Conservation (phyloP, 1,140 invertebrate species). For the Ceratosolen solmsi region DNA sequence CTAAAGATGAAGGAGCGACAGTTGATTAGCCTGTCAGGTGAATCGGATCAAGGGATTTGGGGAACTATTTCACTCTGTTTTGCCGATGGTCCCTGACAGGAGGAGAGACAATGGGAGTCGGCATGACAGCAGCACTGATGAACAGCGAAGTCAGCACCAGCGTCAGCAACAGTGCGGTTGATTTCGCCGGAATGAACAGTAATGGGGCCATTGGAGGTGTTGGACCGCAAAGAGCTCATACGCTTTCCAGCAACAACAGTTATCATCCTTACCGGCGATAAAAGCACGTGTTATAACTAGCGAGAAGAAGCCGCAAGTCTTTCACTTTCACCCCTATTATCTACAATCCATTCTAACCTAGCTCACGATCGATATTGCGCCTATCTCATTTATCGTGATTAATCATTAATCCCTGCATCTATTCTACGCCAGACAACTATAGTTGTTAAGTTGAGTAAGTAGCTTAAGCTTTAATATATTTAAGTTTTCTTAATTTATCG, state of each 20-base stretch:
- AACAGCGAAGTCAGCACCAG: constrained; percentile 58
- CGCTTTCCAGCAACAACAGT: constrained; percentile 62
- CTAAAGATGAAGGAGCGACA: not conserved
- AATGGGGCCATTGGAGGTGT: constrained; percentile 54
- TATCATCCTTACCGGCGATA: constrained; percentile 71
- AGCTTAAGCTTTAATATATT: constrained; percentile 3
- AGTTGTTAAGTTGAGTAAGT: constrained; percentile 24
- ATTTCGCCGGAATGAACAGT: constrained; percentile 60
- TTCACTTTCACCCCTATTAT: not conserved
- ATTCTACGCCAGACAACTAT: constrained; percentile 11
- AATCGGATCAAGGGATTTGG: constrained; percentile 9
- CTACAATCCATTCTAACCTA: constrained; percentile 5
- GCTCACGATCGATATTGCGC: not conserved
- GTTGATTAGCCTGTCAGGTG: constrained; percentile 11
- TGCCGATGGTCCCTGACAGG: constrained; percentile 35
- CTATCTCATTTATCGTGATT: not conserved
- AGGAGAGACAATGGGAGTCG: constrained; percentile 24
- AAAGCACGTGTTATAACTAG: not conserved
- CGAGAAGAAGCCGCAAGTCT: constrained; percentile 19
- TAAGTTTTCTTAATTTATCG: constrained; percentile 1
- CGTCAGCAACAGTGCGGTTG: constrained; percentile 57
- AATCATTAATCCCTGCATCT: not conserved
- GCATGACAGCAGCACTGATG: not conserved
- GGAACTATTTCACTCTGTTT: constrained; percentile 30
- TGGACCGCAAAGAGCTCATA: constrained; percentile 62